phyloP scores from a whole-genome alignment of 2,113 vertebrate genomes.

The Ceratotherium simum region DNA sequence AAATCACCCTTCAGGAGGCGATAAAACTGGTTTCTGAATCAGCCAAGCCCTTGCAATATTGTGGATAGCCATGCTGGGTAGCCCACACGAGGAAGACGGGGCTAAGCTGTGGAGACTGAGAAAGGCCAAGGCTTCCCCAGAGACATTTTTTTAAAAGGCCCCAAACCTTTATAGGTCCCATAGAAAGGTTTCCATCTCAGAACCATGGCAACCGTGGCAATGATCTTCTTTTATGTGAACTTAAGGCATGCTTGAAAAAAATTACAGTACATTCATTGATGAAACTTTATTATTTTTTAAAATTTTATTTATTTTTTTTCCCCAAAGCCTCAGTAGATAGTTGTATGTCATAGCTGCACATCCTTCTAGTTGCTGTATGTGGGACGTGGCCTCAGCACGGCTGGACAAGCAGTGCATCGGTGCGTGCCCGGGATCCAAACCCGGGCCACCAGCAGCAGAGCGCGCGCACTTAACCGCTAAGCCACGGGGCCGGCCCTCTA shows the following conservation, averaged over 20 bases:
- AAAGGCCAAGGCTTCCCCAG: not conserved
- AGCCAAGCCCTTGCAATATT: not conserved
- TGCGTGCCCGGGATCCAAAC: too few species aligned
- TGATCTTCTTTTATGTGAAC: not conserved
- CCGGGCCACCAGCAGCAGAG: too few species aligned
- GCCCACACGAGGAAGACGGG: not conserved
- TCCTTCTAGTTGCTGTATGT: too few species aligned
- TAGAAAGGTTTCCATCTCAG: not conserved
- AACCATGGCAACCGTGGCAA: not conserved
- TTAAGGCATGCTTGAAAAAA: not conserved
- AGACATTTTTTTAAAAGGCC: not conserved
- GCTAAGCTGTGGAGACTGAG: not conserved
- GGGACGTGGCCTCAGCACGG: too few species aligned
- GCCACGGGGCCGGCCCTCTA: not conserved
- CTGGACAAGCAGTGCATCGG: too few species aligned
- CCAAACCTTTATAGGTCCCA: not conserved
- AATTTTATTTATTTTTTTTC: too few species aligned
- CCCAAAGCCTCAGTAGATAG: too few species aligned
- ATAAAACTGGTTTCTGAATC: not conserved
- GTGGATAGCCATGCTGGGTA: not conserved
- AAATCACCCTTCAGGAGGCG: not conserved
- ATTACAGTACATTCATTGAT: not conserved
- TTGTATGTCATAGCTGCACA: too few species aligned
- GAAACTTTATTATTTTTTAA: not conserved
- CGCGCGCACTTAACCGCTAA: too few species aligned